phyloP scores from a whole-genome alignment of 1,140 invertebrate species.

The Myzus persicae region DNA sequence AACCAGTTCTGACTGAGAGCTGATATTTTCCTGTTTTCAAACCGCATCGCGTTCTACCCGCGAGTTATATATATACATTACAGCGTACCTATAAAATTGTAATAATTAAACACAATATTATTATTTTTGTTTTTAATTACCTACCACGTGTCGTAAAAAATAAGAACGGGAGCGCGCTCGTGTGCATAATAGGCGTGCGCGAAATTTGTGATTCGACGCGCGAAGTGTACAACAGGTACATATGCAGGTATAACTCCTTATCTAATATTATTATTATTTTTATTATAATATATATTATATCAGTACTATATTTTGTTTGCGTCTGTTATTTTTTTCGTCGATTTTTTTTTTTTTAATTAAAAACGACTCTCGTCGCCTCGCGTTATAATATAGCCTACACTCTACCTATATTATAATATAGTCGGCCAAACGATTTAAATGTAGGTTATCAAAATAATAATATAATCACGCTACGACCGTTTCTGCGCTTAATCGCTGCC shows the following conservation, averaged over 20 bases:
- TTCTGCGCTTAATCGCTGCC: not conserved
- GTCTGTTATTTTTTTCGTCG: not conserved
- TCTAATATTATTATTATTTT: too few relatives aligned
- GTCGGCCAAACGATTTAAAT: not conserved
- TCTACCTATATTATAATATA: too few relatives aligned
- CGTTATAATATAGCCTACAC: too few relatives aligned
- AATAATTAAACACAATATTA: not conserved
- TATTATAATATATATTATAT: too few relatives aligned
- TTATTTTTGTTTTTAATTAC: constrained; percentile 10
- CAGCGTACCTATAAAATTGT: not conserved
- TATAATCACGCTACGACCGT: not conserved
- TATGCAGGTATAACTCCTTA: too few relatives aligned
- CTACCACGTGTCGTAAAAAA: not conserved
- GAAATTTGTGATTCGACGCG: not conserved
- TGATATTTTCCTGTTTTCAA: not conserved
- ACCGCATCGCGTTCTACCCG: not conserved
- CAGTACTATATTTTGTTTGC: not conserved
- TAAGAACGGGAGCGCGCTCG: too few relatives aligned
- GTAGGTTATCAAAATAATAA: constrained; percentile 48
- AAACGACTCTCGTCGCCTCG: not conserved
- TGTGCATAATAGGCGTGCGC: not conserved
- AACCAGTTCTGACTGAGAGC: not conserved
- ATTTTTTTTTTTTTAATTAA: not conserved
- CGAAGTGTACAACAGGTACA: not conserved
- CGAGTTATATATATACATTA: not conserved